Evolutionary conservation across 2,888 invertebrate genomes (phyloP).

Genomic region (Calameuta filiformis): DNA sequence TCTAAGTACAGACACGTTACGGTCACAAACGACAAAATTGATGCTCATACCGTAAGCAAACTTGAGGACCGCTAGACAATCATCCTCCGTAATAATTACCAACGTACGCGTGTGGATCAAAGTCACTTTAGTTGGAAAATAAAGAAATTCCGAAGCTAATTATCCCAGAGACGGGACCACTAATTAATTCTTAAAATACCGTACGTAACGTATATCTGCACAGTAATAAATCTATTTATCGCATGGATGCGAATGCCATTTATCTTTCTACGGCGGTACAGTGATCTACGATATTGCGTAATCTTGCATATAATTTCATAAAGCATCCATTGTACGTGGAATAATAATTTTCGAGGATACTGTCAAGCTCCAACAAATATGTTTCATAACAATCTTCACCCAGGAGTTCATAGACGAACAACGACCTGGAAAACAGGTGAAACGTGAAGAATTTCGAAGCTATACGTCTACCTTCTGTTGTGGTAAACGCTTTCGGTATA

Average conservation of each 20-base stretch:
- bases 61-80: slow-evolving; percentile 64
- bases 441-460: slow-evolving; percentile 42
- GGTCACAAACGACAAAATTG: slow-evolving; percentile 62
- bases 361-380: slow-evolving; percentile 23
- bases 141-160: not conserved
- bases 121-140: not conserved
- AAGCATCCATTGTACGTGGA: not conserved
- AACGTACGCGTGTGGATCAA: slow-evolving; percentile 28
- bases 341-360: slow-evolving; percentile 1
- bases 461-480: not conserved
- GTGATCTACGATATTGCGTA: not conserved
- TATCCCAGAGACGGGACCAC: not conserved
- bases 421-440: slow-evolving; percentile 49
- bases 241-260: not conserved
- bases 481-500: not conserved
- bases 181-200: not conserved
- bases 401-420: slow-evolving; percentile 41
- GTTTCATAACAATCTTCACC: slow-evolving; percentile 47
- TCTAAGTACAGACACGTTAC: slow-evolving; percentile 46
- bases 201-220: not conserved
- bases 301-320: not conserved
- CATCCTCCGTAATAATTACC: slow-evolving; percentile 57
- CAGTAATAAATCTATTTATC: not conserved
- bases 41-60: slow-evolving; percentile 59
- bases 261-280: not conserved